Conservation (phyloP, 2,113 vertebrate species). For the Thalassoma bifasciatum region DNA sequence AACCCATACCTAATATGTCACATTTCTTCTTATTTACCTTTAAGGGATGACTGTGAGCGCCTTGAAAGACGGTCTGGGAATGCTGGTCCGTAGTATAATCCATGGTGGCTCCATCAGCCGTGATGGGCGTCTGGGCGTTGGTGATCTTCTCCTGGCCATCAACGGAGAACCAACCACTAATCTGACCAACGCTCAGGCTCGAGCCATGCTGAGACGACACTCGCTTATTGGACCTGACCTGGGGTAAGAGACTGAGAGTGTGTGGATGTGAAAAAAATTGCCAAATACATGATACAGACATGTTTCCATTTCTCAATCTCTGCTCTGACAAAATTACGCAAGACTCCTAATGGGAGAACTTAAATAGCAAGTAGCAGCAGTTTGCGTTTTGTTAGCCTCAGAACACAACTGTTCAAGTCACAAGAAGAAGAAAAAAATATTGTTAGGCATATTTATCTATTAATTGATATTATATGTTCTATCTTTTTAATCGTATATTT, state of each 20-base stretch:
- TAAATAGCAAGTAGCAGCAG: no score
- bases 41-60: conserved; percentile 97
- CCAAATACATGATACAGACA: no score
- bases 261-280: background rate
- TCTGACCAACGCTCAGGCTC: conserved; percentile 91
- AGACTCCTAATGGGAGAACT: no score
- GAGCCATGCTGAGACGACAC: conserved; percentile 94
- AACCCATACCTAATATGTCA: background rate
- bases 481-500: no score
- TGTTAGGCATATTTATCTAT: no score
- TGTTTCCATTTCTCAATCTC: no score
- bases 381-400: no score
- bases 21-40: background rate
- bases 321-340: no score
- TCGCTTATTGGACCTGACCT: conserved; percentile 94
- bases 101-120: conserved; percentile 94
- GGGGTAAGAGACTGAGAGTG: conserved; percentile 85
- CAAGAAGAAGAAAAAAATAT: no score
- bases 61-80: conserved; percentile 91
- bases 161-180: conserved; percentile 91
- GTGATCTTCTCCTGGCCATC: conserved; percentile 93
- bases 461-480: no score
- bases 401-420: no score
- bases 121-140: conserved; percentile 91
- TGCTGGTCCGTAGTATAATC: conserved; percentile 95